Base-by-base conservation (phyloP, 2,113 vertebrate genomes). In the Pimephales promelas region DNA sequence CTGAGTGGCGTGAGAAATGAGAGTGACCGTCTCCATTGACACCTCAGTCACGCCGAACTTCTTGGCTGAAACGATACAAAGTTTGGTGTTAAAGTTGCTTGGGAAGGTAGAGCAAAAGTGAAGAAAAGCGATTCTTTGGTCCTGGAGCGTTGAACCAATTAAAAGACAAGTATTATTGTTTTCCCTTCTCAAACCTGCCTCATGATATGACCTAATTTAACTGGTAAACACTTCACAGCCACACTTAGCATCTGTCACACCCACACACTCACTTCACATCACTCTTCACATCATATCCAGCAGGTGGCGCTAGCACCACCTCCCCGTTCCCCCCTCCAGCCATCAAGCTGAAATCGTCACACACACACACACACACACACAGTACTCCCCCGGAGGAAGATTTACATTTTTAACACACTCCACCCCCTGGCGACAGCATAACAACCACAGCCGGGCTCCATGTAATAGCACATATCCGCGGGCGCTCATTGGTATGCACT, bases 1-100 rank as follows among this genome's bases (percentile, higher is more conserved):
- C 86, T 96, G 95, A 0, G 96, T 93, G 54, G 95, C 95, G 8
- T 96, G 95, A 24, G 95, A 96, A 92, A 97, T 95, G 88, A 96
- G 96, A 87, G 93, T 95, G 88, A 96, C 94, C 1, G 95, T 93
- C 79, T 97, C 96, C 90, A 93, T 90, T 14, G 95, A 92, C 34
- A 96, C 94, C 75, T 96, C 95, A 4, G 92, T 94, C 87, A 97
- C 94, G 79, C 95, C 95, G 86, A 95, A 95, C 92, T 93, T 94
- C 87, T 95, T 95, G 64, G 95, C 95, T 96, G 89, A 24, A 75
- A 26, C n/a, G 24, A 83, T 14, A 82, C 79, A 81, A 81, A 56
- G 45, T 81, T 81, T 68, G 20, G 6, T n/a, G 45, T 70, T 81
- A 70, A 71, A 70, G 45, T 40, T 2, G 7, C 62, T 36, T 2